Base-by-base conservation (phyloP, 2,888 invertebrate species). In the Melanotus villosus region DNA sequence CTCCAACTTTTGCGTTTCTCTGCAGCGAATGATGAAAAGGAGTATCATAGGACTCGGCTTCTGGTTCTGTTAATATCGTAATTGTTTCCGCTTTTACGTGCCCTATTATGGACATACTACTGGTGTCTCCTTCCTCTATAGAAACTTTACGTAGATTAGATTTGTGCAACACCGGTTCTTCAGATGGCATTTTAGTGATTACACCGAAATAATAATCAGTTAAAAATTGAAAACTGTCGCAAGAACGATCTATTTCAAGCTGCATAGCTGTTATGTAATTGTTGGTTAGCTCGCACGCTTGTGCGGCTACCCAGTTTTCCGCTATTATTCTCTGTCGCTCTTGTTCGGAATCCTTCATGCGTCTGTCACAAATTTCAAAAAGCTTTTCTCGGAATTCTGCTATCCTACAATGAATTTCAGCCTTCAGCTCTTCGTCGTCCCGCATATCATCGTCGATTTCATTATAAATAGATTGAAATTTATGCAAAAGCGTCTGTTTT, bases 381-480 rank as follows among this genome's bases (percentile, higher is more conserved):
- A 92, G 81, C 58, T 82, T 85, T 34, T 85, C 80, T 45, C 78
- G 78, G 69, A 84, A 79, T 71, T 84, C 82, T 7, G 78, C 73
- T 3, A 83, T 79, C 47, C 81, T 77, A 71, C 88, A 89, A 74
- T 90, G 89, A 82, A 91, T 85, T 81, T 91, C 91, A 65, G 87
- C 87, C 80, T 90, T 91, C 1, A 89, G 84, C 67, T 89, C 86
- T 72, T 84, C 82, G 64, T 90, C 85, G 65, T 86, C 84, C 1
- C 90, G 84, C 82, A 89, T 86, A 76, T 90, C 89, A 66, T 86
- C 84, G 72, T 89, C 88, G 69, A 91, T 86, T 18, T 86, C 84
- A 81, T 91, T 91, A 74, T 89, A 90, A 26, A 86, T 82, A 32
- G 82, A 84, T 80, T 90, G 91, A 79, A 91, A 91, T 16, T 83